phyloP scores from a whole-genome alignment of 2,113 vertebrate genomes.

The Sarotherodon lohbergeri region DNA sequence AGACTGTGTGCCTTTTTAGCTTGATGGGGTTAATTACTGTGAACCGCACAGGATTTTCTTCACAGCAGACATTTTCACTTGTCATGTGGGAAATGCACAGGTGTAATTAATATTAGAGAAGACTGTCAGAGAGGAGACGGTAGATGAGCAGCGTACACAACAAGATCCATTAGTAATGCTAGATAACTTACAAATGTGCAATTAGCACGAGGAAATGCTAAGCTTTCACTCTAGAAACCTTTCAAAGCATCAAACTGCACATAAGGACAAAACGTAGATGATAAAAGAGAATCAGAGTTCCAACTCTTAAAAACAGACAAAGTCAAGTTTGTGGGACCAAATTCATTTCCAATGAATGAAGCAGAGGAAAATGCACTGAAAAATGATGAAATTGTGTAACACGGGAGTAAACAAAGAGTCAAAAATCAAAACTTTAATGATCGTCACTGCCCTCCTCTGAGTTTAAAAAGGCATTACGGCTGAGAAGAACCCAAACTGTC shows the following conservation, averaged over 20 bases:
- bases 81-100: neutral
- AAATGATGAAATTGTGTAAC: accelerated
- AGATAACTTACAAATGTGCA: neutral
- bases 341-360: neutral
- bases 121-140: neutral
- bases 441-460: neutral
- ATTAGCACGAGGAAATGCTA: neutral
- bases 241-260: neutral
- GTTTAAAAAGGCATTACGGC: neutral
- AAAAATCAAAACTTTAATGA: neutral
- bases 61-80: neutral
- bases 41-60: neutral
- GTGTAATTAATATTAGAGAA: neutral
- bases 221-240: neutral
- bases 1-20: neutral
- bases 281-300: neutral
- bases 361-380: neutral
- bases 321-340: neutral
- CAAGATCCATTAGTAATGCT: neutral
- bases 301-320: neutral
- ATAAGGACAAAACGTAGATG: neutral
- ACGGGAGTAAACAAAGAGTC: neutral
- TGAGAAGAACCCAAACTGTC: neutral
- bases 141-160: neutral
- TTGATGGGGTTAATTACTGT: neutral